phyloP scores from a whole-genome alignment of 2,113 vertebrate species.

The Microcebus murinus region DNA sequence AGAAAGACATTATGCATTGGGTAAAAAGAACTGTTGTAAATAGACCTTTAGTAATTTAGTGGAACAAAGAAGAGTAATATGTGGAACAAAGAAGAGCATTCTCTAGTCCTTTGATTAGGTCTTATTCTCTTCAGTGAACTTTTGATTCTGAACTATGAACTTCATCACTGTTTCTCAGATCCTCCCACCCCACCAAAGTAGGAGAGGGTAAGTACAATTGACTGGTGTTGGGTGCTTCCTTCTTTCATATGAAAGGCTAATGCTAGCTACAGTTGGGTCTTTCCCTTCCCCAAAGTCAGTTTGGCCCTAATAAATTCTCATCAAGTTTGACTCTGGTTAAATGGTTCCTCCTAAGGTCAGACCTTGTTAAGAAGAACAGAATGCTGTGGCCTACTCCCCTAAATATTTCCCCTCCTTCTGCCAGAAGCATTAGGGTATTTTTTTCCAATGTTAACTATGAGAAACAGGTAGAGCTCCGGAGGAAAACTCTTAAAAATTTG shows the following conservation, averaged over 20 bases:
- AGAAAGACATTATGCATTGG: neutral
- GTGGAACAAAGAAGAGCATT: neutral
- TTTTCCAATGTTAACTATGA: neutral
- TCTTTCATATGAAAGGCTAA: neutral
- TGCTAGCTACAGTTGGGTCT: neutral
- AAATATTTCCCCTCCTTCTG: too few relatives aligned
- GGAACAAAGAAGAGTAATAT: neutral
- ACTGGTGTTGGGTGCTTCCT: neutral
- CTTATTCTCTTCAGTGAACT: neutral
- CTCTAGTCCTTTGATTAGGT: neutral
- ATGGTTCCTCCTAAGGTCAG: neutral
- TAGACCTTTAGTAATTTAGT: neutral
- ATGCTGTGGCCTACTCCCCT: neutral
- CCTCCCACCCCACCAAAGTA: too few relatives aligned
- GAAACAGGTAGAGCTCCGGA: neutral
- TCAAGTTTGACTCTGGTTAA: neutral
- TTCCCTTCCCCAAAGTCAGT: neutral
- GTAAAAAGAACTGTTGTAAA: neutral
- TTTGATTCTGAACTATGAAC: neutral
- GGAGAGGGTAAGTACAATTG: neutral
- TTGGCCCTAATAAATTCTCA: neutral
- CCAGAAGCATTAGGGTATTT: neutral
- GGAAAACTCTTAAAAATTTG: neutral
- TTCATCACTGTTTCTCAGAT: neutral
- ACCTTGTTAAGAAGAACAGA: neutral